A percentile compares a stretch with the other conserved stretches of the same genome.
Evolutionary conservation across 2,113 vertebrate genomes (phyloP).

Genomic region (Mystacornis crossleyi): DNA sequence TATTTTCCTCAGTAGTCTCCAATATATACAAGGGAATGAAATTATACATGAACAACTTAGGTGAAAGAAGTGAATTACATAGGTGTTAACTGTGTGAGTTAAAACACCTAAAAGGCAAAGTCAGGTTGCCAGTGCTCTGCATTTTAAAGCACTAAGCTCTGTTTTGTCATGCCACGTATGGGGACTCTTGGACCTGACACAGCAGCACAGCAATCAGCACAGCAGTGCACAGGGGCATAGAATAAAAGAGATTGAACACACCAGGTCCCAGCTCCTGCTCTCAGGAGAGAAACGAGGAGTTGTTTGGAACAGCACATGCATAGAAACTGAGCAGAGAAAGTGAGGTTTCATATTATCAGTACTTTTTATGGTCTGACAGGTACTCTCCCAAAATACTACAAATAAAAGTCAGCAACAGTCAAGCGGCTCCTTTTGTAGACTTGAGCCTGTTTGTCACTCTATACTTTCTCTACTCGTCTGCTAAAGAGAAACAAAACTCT

Average conservation of each 20-base stretch:
- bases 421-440: not conserved
- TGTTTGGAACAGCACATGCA: not conserved
- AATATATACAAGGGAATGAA: not conserved
- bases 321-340: not conserved
- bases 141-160: not conserved
- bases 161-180: not conserved
- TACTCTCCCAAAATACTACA: not conserved
- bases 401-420: not conserved
- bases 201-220: not conserved
- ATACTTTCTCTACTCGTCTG: not conserved
- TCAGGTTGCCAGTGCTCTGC: not conserved
- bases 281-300: not conserved
- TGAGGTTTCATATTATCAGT: not conserved
- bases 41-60: not conserved
- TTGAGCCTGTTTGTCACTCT: not conserved
- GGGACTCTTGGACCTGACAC: not conserved
- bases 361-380: not conserved
- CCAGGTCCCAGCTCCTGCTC: not conserved
- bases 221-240: not conserved
- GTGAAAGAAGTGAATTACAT: not conserved
- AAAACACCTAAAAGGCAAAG: not conserved
- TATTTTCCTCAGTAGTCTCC: constrained; percentile 5
- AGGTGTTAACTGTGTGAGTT: not conserved
- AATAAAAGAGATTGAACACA: not conserved
- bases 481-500: not conserved